phyloP scores from a whole-genome alignment of 2,797 vertebrate genomes.

The Petrocephalus schoutedeni region DNA sequence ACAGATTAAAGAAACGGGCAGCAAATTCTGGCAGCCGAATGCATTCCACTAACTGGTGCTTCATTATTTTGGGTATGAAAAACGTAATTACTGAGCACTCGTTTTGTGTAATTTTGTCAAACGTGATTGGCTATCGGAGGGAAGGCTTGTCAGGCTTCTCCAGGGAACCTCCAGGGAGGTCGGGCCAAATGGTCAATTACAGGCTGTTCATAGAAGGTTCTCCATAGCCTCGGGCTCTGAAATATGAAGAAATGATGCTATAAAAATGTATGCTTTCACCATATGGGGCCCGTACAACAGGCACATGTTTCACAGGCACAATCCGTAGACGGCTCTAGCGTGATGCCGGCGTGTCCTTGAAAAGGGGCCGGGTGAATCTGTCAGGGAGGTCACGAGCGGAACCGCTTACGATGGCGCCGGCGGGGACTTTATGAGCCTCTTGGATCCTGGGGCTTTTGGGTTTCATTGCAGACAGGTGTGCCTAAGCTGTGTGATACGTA shows the following conservation, averaged over 20 bases:
- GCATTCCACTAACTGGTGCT: background rate
- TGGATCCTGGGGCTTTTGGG: background rate
- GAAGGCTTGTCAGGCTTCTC: background rate
- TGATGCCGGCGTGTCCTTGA: background rate
- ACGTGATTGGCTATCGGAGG: background rate
- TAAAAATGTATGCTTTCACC: background rate
- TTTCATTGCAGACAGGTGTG: background rate
- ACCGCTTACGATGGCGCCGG: background rate
- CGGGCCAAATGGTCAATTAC: background rate
- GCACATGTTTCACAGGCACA: background rate
- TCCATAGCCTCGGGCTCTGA: background rate
- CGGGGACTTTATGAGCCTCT: background rate
- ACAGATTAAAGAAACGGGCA: background rate
- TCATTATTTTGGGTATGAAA: conserved; percentile 1
- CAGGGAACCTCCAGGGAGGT: background rate
- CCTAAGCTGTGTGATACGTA: background rate
- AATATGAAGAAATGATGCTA: background rate
- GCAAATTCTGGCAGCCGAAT: background rate
- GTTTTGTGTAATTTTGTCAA: background rate
- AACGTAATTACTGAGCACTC: background rate
- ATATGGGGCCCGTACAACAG: background rate
- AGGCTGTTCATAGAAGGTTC: background rate
- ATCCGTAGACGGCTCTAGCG: background rate
- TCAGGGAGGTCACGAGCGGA: background rate
- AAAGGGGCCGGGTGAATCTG: background rate